A percentile compares a stretch with the other conserved stretches of the same genome.
These are phyloP conservation scores for Phymatocera aterrima DNA, from an alignment of 2,888 invertebrate species.

Conservation along the genomic window DNA sequence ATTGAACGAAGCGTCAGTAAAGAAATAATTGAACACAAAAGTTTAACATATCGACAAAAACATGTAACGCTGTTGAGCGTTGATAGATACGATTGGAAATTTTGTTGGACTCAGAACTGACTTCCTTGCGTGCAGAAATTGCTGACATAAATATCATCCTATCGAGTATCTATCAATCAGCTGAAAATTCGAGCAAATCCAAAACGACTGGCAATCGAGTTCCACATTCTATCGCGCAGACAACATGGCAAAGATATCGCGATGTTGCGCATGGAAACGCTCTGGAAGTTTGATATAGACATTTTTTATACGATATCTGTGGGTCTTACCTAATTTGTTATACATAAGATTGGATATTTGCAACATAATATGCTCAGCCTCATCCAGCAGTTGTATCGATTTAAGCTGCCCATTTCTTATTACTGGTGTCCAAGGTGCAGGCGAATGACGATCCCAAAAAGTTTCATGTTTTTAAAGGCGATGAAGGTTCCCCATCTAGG, in stretches of 20 bases:
- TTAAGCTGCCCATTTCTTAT: too few relatives aligned
- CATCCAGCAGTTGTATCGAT: constrained; percentile 4
- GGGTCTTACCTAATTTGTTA: neutral
- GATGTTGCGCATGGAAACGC: neutral
- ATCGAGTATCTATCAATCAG: too few relatives aligned
- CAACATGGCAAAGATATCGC: neutral
- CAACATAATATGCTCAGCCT: neutral
- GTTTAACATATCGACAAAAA: neutral
- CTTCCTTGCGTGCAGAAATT: too few relatives aligned
- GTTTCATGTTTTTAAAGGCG: too few relatives aligned
- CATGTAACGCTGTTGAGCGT: neutral
- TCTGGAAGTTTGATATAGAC: neutral
- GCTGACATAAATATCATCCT: too few relatives aligned
- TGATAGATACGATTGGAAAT: neutral
- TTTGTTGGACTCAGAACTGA: neutral
- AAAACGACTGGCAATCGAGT: neutral
- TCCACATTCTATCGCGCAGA: neutral
- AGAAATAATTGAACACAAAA: neutral
- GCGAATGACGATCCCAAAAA: too few relatives aligned
- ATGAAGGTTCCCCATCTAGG: too few relatives aligned
- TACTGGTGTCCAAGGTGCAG: too few relatives aligned
- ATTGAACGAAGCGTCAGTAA: neutral
- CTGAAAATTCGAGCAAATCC: neutral
- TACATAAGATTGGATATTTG: neutral
- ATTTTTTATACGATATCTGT: neutral